Conservation (phyloP, 2,888 invertebrate species). For the Nezara viridula region DNA sequence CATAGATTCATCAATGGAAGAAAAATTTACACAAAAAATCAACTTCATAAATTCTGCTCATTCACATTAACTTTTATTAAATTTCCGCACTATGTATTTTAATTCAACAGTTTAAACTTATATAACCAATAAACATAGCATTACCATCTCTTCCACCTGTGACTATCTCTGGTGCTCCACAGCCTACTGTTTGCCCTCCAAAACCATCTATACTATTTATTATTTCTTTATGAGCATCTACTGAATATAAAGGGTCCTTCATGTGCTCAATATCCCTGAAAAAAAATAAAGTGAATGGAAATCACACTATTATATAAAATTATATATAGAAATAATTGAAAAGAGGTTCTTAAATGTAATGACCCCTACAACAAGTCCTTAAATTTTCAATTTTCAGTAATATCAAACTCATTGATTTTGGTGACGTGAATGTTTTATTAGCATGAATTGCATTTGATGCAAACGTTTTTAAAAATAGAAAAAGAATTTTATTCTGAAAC, state of each 20-base stretch:
- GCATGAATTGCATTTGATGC: too few relatives aligned
- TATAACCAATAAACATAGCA: not conserved
- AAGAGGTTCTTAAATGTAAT: not conserved
- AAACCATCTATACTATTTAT: slow-evolving; percentile 94
- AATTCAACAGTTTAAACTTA: not conserved
- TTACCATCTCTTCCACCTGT: slow-evolving; percentile 94
- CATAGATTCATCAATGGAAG: too few relatives aligned
- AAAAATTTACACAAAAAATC: too few relatives aligned
- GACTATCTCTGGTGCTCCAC: slow-evolving; percentile 95
- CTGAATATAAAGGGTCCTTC: slow-evolving; percentile 81
- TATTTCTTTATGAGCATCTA: slow-evolving; percentile 84
- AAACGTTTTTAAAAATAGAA: too few relatives aligned
- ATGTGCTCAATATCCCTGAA: slow-evolving; percentile 85
- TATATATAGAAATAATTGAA: not conserved
- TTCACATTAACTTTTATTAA: too few relatives aligned
- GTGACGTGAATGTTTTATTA: too few relatives aligned
- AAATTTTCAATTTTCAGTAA: too few relatives aligned
- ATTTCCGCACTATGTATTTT: too few relatives aligned
- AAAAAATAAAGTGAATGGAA: not conserved
- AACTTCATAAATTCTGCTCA: too few relatives aligned
- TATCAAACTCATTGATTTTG: too few relatives aligned
- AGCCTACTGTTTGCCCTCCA: slow-evolving; percentile 82
- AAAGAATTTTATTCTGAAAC: too few relatives aligned
- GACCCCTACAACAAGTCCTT: not conserved
- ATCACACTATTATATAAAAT: not conserved